Evolutionary conservation across 1,140 invertebrate genomes (phyloP), one percentile per base, ranked within the genome.

Genomic region (Ceratina australensis): DNA sequence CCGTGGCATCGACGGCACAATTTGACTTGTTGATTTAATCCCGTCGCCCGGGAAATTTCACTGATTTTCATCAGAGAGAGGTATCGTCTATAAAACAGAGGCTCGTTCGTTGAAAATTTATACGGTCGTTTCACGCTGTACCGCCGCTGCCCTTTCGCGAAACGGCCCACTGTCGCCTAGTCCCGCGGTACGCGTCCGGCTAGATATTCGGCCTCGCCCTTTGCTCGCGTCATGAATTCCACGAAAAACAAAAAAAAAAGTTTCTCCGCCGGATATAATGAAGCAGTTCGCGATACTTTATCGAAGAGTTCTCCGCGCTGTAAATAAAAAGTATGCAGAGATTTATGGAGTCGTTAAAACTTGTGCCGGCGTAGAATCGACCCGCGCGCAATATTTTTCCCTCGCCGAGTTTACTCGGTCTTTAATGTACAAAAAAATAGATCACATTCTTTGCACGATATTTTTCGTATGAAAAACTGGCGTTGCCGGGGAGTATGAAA

Each of bases 11-110:
- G 13, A 16, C 42, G 54, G 54, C 52, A 75, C 69, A 66, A 78
- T 84, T 80, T 77, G 78, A 84, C 82, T 84, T 81, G 82, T 84
- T 84, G 82, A 84, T 84, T 78, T 81, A 72, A 60, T 73, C 60
- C 56, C 16, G 18, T 26, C 57, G 47, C 50, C 75, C 52, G 33
- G 26, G 60, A 80, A 81, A 63, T 83, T 81, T 71, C 66, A 56
- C 66, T n/a, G 69, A 83, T 84, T 80, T 83, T 71, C 68, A 57
- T 78, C 33, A 20, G 33, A 50, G 42, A 67, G 20, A n/a, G 22
- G 20, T 49, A 60, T 28, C 13, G 28, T n/a, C 54, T 16, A n/a
- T 52, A 50, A 52, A 22, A 22, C 1, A 42, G 33, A 42, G 0
- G 16, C 18, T 33, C 26, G 60, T 54, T 49, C 42, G 18, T 64